Evolutionary conservation across 1,140 invertebrate genomes (phyloP), one percentile per base, ranked within the genome.

Genomic region (Lepeophtheirus salmonis): DNA sequence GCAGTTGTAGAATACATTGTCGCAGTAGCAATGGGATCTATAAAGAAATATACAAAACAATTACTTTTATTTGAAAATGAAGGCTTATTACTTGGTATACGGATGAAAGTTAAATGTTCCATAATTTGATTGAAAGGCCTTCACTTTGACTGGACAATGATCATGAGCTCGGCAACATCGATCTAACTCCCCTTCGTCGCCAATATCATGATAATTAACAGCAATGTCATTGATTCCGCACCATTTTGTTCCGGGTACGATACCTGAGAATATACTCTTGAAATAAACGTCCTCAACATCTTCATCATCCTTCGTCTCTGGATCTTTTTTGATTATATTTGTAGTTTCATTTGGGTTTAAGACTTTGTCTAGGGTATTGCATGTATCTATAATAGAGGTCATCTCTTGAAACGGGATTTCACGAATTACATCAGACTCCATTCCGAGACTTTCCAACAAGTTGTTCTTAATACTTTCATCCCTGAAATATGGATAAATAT

Each of bases 111-210:
- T 91, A 3, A 78, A 82, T 23, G 90, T 70, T 66, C 86, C 84
- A 70, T 89, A 90, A 62, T 81, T 77, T 16, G 73, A 72, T 52
- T 77, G 77, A 67, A 84, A 80, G 3, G 82, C 80, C 64, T 81
- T 76, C 16, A 92, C 78, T 74, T 83, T 83, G 21, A 79, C 70
- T 68, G 87, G 75, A 73, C 83, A 76, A 25, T 89, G 75, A 72
- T 90, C 86, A 69, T 91, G 87, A 2, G 79, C 79, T 51, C 87
- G 75, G 69, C 87, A 90, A 70, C 87, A 90, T 63, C 79, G 79
- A 70, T 89, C 87, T 58, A 88, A 77, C 17, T 75, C 71, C 14
- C 17, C 20, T 12, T 25, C 41, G 16, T 13, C 20, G n/a, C 57
- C 57, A 20, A 60, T 48, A 14, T 50, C 57, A 49, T 60, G 49